phyloP scores from a whole-genome alignment of 2,113 vertebrate species.

The Mormyrus iriodes region DNA sequence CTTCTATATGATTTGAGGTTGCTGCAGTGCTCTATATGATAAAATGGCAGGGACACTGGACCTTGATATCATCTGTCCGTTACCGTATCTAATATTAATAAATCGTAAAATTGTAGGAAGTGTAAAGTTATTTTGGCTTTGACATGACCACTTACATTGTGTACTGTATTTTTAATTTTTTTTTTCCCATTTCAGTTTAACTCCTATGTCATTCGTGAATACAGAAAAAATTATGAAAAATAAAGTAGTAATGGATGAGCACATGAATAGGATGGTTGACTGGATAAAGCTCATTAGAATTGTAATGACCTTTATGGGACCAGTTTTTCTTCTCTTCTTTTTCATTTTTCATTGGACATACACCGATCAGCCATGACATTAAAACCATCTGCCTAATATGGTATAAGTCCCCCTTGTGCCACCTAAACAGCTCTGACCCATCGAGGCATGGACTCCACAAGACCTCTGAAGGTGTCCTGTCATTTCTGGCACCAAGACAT shows the following conservation, averaged over 20 bases:
- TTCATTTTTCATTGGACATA: not conserved
- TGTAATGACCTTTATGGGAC: not conserved
- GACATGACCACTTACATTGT: too few species aligned
- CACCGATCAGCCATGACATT: not conserved
- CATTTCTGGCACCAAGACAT: not conserved
- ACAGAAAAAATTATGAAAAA: not conserved
- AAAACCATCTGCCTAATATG: not conserved
- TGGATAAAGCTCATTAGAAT: not conserved
- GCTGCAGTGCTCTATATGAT: not conserved
- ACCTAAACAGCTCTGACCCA: not conserved
- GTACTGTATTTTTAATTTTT: too few species aligned
- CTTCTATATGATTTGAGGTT: not conserved
- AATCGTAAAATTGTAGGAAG: not conserved
- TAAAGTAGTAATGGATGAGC: not conserved
- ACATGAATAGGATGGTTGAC: not conserved
- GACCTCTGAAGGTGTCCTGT: not conserved
- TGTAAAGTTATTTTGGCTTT: not conserved
- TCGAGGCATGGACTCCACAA: not conserved
- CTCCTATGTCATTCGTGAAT: not conserved
- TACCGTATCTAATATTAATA: not conserved
- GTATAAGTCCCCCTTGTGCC: not conserved
- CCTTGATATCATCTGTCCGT: not conserved
- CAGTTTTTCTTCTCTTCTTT: not conserved
- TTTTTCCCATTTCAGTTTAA: too few species aligned
- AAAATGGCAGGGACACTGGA: not conserved